These are phyloP conservation scores for Cryptoprocta ferox DNA, from an alignment of 2,797 vertebrate species.

Conservation along the genomic window DNA sequence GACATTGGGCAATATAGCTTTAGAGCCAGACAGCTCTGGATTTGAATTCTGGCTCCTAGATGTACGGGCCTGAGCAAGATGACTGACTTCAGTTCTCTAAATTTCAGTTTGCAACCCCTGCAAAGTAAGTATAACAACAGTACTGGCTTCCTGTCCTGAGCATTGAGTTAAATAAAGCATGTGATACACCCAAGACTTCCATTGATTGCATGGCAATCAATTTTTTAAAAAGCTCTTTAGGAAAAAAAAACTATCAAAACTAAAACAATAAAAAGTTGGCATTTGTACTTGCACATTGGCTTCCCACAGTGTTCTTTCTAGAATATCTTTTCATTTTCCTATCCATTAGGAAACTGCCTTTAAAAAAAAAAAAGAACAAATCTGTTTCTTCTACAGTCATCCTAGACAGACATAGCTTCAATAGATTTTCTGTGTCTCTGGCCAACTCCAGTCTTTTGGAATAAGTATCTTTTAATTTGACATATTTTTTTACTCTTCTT, in stretches of 20 bases:
- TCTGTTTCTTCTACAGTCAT: not conserved
- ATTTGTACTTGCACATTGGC: not conserved
- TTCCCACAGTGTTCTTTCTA: not conserved
- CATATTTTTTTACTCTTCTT: not conserved
- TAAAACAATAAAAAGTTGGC: not conserved
- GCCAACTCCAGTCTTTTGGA: not conserved
- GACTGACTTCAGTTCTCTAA: not conserved
- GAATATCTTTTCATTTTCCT: not conserved
- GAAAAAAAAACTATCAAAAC: conserved; percentile 5
- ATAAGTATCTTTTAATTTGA: not conserved
- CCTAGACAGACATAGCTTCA: not conserved
- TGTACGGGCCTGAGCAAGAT: not conserved
- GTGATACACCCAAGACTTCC: not conserved
- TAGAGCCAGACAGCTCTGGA: not conserved
- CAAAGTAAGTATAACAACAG: not conserved
- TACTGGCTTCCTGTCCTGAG: not conserved
- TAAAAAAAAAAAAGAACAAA: not conserved
- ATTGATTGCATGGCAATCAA: not conserved
- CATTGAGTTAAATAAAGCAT: conserved; percentile 21
- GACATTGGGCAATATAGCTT: not conserved
- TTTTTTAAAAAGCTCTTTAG: not conserved
- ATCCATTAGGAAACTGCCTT: not conserved
- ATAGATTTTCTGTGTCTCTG: not conserved
- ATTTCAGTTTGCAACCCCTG: not conserved
- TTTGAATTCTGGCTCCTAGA: not conserved